These are phyloP conservation scores for Heliconius hermathena DNA, from an alignment of 1,140 invertebrate genomes.

Conservation along the genomic window DNA sequence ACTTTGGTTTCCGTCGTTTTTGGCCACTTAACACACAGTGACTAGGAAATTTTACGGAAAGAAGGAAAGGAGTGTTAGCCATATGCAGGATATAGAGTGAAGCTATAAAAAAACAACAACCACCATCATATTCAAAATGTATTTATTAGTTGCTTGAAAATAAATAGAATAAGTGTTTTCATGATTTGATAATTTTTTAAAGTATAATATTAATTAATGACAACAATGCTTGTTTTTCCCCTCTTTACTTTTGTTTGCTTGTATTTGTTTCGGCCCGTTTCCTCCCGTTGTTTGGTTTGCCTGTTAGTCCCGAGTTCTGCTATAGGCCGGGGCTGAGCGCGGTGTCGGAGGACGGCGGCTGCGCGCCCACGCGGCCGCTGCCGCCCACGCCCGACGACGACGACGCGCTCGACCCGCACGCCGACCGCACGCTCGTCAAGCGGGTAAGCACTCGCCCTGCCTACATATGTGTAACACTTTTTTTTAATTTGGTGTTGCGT, in stretches of 20 bases:
- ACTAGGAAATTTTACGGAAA: too few relatives aligned
- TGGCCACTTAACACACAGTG: too few relatives aligned
- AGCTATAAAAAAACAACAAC: too few relatives aligned
- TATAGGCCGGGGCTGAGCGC: conserved; percentile 89
- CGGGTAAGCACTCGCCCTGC: conserved; percentile 85
- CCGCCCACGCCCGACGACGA: conserved; percentile 97
- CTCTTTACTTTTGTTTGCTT: conserved; percentile 51
- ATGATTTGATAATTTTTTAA: neutral
- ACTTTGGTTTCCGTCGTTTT: too few relatives aligned
- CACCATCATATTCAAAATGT: too few relatives aligned
- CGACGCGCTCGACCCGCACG: conserved; percentile 87
- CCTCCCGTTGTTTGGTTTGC: conserved; percentile 42
- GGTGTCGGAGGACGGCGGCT: conserved; percentile 80
- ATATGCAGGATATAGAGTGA: too few relatives aligned
- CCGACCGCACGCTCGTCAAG: conserved; percentile 94
- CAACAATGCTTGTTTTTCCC: conserved; percentile 6
- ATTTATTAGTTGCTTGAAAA: neutral
- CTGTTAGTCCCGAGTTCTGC: conserved; percentile 91
- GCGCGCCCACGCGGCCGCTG: conserved; percentile 94
- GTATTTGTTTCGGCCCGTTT: conserved; percentile 51
- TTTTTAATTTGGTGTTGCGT: conserved; percentile 5
- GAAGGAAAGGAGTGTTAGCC: too few relatives aligned
- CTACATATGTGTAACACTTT: too few relatives aligned
- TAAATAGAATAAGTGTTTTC: too few relatives aligned
- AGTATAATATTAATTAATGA: neutral